Evolutionary conservation across 1,140 invertebrate species (phyloP), one percentile per base, ranked within the genome.

Genomic region (Aphaenogaster rudis): DNA sequence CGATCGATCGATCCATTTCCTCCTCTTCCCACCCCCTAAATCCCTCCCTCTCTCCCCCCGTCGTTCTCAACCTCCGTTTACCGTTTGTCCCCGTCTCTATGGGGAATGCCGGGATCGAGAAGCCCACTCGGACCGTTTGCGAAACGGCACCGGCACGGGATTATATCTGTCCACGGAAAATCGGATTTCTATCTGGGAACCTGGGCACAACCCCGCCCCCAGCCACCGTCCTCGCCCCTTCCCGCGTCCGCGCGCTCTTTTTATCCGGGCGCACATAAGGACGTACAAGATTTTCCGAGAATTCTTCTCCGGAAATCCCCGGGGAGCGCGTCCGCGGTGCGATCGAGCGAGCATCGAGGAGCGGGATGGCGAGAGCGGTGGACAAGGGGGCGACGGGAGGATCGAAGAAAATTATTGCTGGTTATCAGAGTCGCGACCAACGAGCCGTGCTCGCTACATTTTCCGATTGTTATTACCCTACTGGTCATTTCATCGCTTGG

Each of bases 111-210:
- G 50, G 64, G 52, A 79, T 67, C 74, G 84, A 86, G 64, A 86
- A 81, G 79, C 64, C 50, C 36, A 15, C 48, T 71, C 50, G 64
- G 64, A 81, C 39, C 64, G 78, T 81, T 81, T 81, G 78, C 21
- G 78, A 81, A 69, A 66, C 78, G 39, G 61, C 74, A 79, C 33
- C 63, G 48, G 48, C 48, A 21, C 21, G 72, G 78, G 88, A 91
- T 91, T 91, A 91, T 91, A 86, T 77, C 86, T 90, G 80, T 88
- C 88, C 79, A 72, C 88, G 80, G 69, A 67, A 90, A 91, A 91
- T 91, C 89, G 76, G 89, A 91, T 91, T 90, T 90, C 86, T 88
- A 91, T 80, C 88, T 81, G 66, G 33, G 36, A 69, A 69, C 66
- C 42, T 15, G 66, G 66, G 42, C 42, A 17, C 28, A 28, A 28